Conservation (phyloP, 2,113 vertebrate species). For the Chlamydotis undulata region DNA sequence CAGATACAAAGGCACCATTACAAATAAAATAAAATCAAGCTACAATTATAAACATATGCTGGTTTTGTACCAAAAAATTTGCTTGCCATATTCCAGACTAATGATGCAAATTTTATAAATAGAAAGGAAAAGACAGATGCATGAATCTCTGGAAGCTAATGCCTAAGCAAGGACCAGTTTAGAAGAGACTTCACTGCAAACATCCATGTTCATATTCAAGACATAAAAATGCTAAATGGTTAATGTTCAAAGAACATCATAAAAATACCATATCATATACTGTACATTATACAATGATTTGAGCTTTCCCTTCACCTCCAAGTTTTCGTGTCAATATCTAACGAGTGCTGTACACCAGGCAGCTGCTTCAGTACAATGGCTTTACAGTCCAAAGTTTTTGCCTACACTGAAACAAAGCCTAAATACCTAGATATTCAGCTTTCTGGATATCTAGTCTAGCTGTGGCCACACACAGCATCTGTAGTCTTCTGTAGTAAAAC, state of each 20-base stretch:
- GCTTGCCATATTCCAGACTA: background rate
- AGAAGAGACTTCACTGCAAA: background rate
- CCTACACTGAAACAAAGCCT: background rate
- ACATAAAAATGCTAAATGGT: background rate
- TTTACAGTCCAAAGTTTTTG: background rate
- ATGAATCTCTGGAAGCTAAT: background rate
- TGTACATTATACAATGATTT: background rate
- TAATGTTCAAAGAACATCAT: background rate
- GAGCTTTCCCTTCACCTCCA: background rate
- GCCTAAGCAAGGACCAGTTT: background rate
- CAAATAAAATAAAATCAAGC: background rate
- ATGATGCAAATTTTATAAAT: background rate
- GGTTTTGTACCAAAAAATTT: background rate
- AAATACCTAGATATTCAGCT: background rate
- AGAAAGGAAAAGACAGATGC: background rate
- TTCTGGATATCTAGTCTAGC: background rate
- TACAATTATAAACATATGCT: background rate
- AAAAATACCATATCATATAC: background rate
- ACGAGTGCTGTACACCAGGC: fast-evolving
- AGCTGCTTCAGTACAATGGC: background rate
- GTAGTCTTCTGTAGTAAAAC: background rate
- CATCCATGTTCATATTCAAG: background rate
- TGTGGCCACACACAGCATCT: background rate
- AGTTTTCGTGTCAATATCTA: background rate
- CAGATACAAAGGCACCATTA: background rate